These are phyloP conservation scores for Cygnus atratus DNA, from an alignment of 2,113 vertebrate genomes.

Conservation along the genomic window DNA sequence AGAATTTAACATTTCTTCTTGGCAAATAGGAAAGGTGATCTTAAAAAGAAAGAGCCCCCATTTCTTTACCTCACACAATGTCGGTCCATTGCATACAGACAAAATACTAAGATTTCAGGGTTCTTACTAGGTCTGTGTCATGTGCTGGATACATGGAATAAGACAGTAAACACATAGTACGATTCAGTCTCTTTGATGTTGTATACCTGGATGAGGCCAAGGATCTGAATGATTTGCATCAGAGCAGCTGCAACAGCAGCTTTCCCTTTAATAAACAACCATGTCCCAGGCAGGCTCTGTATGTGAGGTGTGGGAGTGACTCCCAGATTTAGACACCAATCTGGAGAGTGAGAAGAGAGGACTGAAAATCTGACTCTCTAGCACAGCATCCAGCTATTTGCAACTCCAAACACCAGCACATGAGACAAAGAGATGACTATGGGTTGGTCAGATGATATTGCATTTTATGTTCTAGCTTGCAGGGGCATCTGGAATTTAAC, in stretches of 20 bases:
- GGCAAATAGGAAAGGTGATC: neutral
- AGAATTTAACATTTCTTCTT: neutral
- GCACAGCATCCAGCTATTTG: conserved; percentile 29
- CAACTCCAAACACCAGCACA: neutral
- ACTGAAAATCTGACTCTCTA: conserved; percentile 57
- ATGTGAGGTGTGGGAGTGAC: conserved; percentile 61
- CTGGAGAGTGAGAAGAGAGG: conserved; percentile 43
- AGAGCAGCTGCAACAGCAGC: conserved; percentile 9
- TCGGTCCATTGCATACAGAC: neutral
- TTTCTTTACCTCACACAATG: neutral
- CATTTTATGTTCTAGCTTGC: neutral
- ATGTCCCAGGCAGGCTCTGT: conserved; percentile 30
- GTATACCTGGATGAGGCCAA: neutral
- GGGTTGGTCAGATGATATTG: conserved; percentile 22
- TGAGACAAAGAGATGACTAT: neutral
- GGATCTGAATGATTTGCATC: neutral
- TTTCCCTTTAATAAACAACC: conserved; percentile 62
- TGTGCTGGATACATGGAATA: neutral
- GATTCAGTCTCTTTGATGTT: neutral
- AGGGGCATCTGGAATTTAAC: neutral
- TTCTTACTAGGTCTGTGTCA: neutral
- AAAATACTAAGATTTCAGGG: neutral
- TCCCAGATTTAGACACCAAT: conserved; percentile 68
- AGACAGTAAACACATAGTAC: neutral
- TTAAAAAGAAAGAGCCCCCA: neutral